A percentile compares a stretch with the other conserved stretches of the same genome.
phyloP scores from a whole-genome alignment of 2,113 vertebrate genomes.

The Phalacrocorax aristotelis region DNA sequence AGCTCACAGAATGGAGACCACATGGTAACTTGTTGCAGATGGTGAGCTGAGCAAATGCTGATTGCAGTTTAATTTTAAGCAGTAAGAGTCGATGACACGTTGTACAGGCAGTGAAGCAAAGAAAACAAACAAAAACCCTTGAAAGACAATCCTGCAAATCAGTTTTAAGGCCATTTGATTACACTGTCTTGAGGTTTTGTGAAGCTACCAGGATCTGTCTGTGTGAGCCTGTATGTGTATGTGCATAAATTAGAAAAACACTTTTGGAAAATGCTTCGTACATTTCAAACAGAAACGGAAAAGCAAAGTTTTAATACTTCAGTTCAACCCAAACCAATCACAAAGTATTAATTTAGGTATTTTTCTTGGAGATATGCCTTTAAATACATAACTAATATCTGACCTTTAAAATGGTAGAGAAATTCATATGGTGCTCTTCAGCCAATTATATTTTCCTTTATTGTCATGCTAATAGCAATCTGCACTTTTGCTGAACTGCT shows the following conservation, averaged over 20 bases:
- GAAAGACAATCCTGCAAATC: background rate
- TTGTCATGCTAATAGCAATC: background rate
- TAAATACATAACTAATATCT: background rate
- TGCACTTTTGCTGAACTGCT: background rate
- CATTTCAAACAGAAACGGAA: background rate
- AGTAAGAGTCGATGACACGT: background rate
- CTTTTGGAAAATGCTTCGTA: background rate
- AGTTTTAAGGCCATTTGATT: background rate
- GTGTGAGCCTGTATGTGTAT: background rate
- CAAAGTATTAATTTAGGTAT: background rate
- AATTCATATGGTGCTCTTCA: background rate
- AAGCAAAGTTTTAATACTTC: background rate
- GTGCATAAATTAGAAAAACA: background rate
- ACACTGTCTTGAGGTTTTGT: background rate
- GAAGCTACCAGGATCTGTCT: background rate
- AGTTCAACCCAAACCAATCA: background rate
- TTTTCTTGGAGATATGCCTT: background rate
- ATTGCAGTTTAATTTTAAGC: slow-evolving; percentile 13
- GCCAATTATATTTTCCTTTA: background rate
- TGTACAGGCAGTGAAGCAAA: slow-evolving; percentile 26
- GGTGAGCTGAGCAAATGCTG: background rate
- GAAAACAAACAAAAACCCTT: background rate
- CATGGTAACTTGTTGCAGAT: background rate
- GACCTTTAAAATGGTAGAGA: background rate
- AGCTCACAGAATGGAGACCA: background rate